Conservation (phyloP, 2,888 invertebrate species). For the Steromphala cineraria region DNA sequence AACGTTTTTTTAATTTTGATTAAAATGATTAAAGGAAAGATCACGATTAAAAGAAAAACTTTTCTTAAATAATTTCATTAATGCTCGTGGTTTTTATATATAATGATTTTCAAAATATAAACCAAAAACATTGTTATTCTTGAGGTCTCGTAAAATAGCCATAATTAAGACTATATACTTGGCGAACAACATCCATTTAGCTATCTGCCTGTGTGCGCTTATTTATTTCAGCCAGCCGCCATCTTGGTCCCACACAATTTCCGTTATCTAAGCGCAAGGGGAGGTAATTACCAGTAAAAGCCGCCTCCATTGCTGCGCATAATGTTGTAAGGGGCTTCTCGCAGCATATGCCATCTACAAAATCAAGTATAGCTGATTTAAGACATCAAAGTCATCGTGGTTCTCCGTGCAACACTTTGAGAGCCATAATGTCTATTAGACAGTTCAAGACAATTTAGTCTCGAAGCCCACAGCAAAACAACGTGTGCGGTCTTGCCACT, state of each 20-base stretch:
- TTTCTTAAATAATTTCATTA: too few species aligned
- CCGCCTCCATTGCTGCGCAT: background rate
- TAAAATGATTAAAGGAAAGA: too few species aligned
- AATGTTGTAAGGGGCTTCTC: background rate
- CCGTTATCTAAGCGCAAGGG: constrained; percentile 5
- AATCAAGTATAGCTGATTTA: constrained; percentile 16
- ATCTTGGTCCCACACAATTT: background rate
- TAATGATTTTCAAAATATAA: too few species aligned
- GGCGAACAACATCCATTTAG: too few species aligned
- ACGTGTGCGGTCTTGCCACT: constrained; percentile 1
- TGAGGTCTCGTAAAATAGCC: too few species aligned
- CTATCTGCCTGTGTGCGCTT: too few species aligned
- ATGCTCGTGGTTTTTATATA: too few species aligned
- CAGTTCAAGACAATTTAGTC: constrained; percentile 15
- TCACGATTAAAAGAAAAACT: too few species aligned
- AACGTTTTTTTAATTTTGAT: too few species aligned
- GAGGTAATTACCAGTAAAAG: background rate
- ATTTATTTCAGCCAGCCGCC: background rate
- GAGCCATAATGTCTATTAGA: background rate
- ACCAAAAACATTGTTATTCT: too few species aligned
- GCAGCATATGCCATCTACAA: background rate
- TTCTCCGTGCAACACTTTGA: constrained; percentile 11
- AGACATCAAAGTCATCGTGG: constrained; percentile 18
- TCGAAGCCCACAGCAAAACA: background rate
- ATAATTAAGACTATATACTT: too few species aligned